Evolutionary conservation across 2,113 vertebrate genomes (phyloP), one percentile per base, ranked within the genome.

Genomic region (Hiodon alosoides): DNA sequence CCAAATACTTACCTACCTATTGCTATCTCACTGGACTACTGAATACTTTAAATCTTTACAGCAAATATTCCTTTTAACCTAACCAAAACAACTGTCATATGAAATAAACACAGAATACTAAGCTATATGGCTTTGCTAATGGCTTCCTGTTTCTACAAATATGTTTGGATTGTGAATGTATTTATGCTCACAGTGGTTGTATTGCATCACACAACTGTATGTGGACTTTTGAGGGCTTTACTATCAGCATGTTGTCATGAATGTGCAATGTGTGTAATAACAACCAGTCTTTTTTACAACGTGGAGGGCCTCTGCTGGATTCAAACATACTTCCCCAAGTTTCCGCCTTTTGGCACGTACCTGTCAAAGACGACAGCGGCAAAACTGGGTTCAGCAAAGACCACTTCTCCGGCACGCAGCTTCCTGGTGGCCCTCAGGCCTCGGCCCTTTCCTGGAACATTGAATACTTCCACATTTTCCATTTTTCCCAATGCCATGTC

Each of bases 361-460:
- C 95, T 97, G 91, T 98, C 94, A 50, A 95, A 98, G 72, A 99
- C 97, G 72, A 98, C 96, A 0, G 97, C 97, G 0, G 96, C 87
- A 1, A 94, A 98, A 62, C 94, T 91, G 73, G 93, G 86, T 80
- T 98, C 96, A 0, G 96, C 89, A 4, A 98, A 98, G 84, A 99
- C 90, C 78, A 98, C 90, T 2, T 98, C 96, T 0, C 95, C 93
- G 0, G 92, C 82, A 53, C 81, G 85, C 74, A 95, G 89, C 46
- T 95, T 94, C 79, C 90, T 95, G 9, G 83, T 86, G 6, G 93
- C 89, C 84, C 90, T 94, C 74, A 99, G 89, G n/a, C 95, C 96
- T 7, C 96, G 87, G 80, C 97, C 97, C 84, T 96, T 99, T 81
- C 87, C 87, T 81, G 93, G 93, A 0, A 93, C 79, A 0, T 88